phyloP scores from a whole-genome alignment of 2,113 vertebrate species.

The Ascaphus truei region DNA sequence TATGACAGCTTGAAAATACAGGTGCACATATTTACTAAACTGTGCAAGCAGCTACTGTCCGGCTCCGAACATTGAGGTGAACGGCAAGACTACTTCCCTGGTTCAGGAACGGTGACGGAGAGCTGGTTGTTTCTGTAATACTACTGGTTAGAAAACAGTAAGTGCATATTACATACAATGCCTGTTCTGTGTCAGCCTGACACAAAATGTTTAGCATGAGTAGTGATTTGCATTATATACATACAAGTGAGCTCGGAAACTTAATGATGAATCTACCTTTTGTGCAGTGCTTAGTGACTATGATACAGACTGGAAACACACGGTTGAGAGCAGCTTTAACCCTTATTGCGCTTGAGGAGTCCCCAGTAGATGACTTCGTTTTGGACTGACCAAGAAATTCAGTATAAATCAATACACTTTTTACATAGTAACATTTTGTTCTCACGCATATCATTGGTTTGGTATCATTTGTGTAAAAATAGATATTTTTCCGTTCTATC shows the following conservation, averaged over 20 bases:
- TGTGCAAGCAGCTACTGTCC: too few relatives aligned
- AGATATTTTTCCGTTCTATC: slow-evolving; percentile 16
- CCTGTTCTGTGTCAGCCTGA: background rate
- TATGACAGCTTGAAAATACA: too few relatives aligned
- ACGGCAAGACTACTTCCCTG: too few relatives aligned
- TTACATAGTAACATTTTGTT: background rate
- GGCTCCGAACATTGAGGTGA: too few relatives aligned
- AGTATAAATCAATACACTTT: background rate
- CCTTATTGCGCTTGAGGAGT: too few relatives aligned
- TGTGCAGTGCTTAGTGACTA: too few relatives aligned
- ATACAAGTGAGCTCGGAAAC: background rate
- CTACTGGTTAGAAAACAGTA: background rate
- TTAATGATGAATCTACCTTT: too few relatives aligned
- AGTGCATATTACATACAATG: background rate
- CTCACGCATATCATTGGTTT: background rate
- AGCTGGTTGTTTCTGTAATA: background rate
- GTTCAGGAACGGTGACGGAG: too few relatives aligned
- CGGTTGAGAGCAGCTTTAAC: too few relatives aligned
- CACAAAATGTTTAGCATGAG: background rate
- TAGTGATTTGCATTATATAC: background rate
- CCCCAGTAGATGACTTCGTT: too few relatives aligned
- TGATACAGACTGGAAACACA: too few relatives aligned
- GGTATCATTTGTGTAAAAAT: slow-evolving; percentile 23
- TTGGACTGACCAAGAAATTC: background rate
- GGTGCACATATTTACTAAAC: too few relatives aligned